Evolutionary conservation across 2,888 invertebrate species (phyloP).

Genomic region (Calliscelio sp.): DNA sequence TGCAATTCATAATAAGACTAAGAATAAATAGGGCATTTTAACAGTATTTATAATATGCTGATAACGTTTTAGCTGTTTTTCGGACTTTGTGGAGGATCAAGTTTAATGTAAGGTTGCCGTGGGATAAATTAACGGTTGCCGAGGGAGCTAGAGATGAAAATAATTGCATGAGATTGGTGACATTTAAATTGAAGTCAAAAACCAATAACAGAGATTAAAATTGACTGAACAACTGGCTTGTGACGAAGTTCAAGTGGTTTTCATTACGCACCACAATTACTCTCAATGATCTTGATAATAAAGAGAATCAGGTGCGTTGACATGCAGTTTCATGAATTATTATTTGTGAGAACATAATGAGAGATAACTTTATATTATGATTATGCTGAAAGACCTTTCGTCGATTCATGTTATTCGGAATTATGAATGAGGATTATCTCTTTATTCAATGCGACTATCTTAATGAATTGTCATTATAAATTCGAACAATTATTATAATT

Average conservation of each 20-base stretch:
- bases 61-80: too few relatives aligned
- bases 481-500: too few relatives aligned
- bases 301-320: slow-evolving; percentile 58
- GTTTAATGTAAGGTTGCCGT: too few relatives aligned
- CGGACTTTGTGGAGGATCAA: too few relatives aligned
- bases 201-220: slow-evolving; percentile 35
- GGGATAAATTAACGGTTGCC: too few relatives aligned
- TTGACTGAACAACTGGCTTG: slow-evolving; percentile 47
- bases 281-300: slow-evolving; percentile 48
- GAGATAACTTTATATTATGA: too few relatives aligned
- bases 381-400: neutral
- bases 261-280: slow-evolving; percentile 59
- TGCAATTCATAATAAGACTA: neutral
- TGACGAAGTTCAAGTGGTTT: slow-evolving; percentile 54
- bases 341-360: slow-evolving; percentile 14
- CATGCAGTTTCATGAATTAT: slow-evolving; percentile 45
- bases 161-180: slow-evolving; percentile 24
- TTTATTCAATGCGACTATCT: too few relatives aligned
- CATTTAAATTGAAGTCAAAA: slow-evolving; percentile 31
- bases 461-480: too few relatives aligned
- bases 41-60: too few relatives aligned
- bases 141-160: too few relatives aligned
- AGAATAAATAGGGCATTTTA: neutral
- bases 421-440: neutral
- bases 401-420: neutral